phyloP scores from a whole-genome alignment of 2,113 vertebrate species.

The Dasyornis broadbenti region DNA sequence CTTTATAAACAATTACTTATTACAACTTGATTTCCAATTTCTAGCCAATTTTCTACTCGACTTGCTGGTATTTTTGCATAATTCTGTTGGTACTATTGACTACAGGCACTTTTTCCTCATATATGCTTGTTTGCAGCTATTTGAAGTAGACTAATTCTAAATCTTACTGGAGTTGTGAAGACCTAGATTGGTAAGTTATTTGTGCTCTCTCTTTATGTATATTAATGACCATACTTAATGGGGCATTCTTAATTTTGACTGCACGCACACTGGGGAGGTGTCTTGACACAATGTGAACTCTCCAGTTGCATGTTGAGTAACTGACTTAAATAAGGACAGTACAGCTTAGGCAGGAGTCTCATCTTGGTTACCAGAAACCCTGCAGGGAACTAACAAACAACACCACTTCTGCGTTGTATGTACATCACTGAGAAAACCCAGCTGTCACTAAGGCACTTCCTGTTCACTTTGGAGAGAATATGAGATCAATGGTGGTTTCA shows the following conservation, averaged over 20 bases:
- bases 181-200: background rate
- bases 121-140: background rate
- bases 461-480: background rate
- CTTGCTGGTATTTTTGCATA: background rate
- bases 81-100: background rate
- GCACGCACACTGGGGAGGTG: background rate
- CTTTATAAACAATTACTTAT: conserved; percentile 12
- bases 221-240: background rate
- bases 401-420: background rate
- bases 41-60: background rate
- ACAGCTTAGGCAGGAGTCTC: background rate
- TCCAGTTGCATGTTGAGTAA: background rate
- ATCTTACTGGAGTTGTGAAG: background rate
- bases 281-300: background rate
- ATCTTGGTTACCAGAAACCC: background rate
- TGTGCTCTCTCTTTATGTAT: background rate
- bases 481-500: background rate
- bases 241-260: background rate
- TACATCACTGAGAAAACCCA: background rate
- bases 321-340: background rate
- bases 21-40: conserved; percentile 38
- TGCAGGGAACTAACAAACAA: background rate
- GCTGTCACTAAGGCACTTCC: background rate
- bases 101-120: background rate
- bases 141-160: background rate